These are phyloP conservation scores for Salvelinus alpinus DNA, from an alignment of 2,113 vertebrate genomes.

Conservation along the genomic window DNA sequence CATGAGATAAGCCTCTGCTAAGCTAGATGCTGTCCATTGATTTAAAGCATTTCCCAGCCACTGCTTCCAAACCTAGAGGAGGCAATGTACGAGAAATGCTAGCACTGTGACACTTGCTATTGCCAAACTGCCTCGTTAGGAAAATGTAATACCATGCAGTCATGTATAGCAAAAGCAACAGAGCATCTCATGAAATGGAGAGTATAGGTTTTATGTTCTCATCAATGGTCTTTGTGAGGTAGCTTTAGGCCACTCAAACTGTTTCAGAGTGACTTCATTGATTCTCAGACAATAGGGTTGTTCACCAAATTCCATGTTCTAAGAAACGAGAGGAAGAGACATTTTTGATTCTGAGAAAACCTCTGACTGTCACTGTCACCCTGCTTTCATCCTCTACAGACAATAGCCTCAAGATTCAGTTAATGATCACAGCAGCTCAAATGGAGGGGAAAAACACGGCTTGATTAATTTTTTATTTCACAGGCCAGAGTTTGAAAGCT, in stretches of 20 bases:
- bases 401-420: not conserved
- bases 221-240: not conserved
- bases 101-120: too few relatives aligned
- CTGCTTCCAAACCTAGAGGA: too few relatives aligned
- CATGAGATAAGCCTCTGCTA: too few relatives aligned
- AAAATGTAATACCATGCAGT: not conserved
- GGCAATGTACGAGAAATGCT: too few relatives aligned
- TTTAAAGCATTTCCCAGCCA: too few relatives aligned
- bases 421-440: not conserved
- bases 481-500: not conserved
- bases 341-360: not conserved
- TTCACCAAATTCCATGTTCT: not conserved
- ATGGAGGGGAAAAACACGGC: not conserved
- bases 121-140: too few relatives aligned
- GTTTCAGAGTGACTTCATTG: not conserved
- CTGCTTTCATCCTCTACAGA: not conserved
- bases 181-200: not conserved
- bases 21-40: too few relatives aligned
- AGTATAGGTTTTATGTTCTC: not conserved
- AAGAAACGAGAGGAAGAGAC: not conserved
- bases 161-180: not conserved
- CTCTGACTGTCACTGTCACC: not conserved
- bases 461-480: not conserved
- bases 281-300: not conserved
- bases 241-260: not conserved